Conservation (phyloP, 2,888 invertebrate genomes). For the Autographa pulchrina region DNA sequence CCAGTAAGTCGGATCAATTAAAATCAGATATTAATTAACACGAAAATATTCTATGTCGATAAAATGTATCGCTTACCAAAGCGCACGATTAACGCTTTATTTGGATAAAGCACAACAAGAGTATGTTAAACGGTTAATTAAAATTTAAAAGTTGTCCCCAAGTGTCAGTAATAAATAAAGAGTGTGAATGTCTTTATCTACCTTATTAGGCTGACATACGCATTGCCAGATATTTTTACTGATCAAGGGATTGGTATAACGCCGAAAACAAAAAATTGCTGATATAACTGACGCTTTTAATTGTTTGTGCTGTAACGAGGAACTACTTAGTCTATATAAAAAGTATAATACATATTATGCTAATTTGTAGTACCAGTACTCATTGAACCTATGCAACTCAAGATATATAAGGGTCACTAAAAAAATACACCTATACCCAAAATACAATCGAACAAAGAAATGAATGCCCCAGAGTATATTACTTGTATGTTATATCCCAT, state of each 20-base stretch:
- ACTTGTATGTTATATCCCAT: no score
- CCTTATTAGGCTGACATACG: conserved; percentile 51
- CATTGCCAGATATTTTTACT: conserved; percentile 41
- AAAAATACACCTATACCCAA: no score
- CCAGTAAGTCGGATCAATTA: conserved; percentile 5
- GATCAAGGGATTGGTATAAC: conserved; percentile 37
- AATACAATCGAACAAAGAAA: no score
- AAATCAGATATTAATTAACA: not conserved
- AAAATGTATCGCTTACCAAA: conserved; percentile 40
- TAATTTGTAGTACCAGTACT: no score
- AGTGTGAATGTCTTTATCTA: conserved; percentile 59
- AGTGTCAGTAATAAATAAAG: conserved; percentile 57
- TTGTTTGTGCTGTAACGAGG: not conserved
- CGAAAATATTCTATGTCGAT: conserved; percentile 18
- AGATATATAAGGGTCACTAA: no score
- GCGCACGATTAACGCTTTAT: conserved; percentile 44
- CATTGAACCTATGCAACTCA: no score
- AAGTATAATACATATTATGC: no score
- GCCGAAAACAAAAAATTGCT: not conserved
- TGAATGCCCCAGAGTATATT: no score
- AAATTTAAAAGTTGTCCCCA: conserved; percentile 58
- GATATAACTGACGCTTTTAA: not conserved
- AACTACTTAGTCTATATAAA: not conserved
- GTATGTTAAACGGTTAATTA: conserved; percentile 56
- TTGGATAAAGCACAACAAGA: conserved; percentile 45